Base-by-base conservation (phyloP, 35 echinoderm and acorn worm genomes). In the Amphiura filiformis region DNA sequence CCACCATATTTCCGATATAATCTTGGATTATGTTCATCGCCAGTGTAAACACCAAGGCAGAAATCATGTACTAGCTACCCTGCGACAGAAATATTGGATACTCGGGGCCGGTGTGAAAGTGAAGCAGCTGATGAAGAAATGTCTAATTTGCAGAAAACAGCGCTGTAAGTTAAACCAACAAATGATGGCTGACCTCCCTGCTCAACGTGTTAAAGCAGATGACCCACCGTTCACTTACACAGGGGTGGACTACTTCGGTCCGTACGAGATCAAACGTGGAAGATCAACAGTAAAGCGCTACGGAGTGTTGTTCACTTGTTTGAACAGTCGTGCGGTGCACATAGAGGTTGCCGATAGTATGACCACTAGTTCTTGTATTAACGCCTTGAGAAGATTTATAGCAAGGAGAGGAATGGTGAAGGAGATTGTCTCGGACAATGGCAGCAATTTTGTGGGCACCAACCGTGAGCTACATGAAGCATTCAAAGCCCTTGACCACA, bases 281-380 rank as follows among this genome's bases (percentile, higher is more conserved):
- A 39, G 94, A 18, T 90, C 82, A 20, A 75, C 77, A 13, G 26
- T 90, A 9, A 93, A 96, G 36, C 83, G 94, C 32, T 90, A 96
- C 38, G 94, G 87, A 20, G 86, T 96, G 32, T 34, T 92, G 0
- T 92, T 92, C 36, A 95, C 93, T 34, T 95, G 90, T 40, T 31
- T 96, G 34, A 39, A 78, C 36, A 40, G 76, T 18, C 2, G 94
- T 65, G 94, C 94, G 11, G 56, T 93, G 0, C 82, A 96, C 61
- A 26, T 93, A 26, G 94, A 93, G 34, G 39, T 92, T 31, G 61
- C 88, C 32, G 38, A 80, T 0, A 77, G 75, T 23, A 18, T 78
- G 32, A 36, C 82, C 34, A 86, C 89, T 57, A n/a, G n/a, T 33
- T 85, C 91, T 2, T 89, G 86, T 31, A 93, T 89, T n/a, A 84